Conservation (phyloP, 2,113 vertebrate species). For the Odocoileus virginianus region DNA sequence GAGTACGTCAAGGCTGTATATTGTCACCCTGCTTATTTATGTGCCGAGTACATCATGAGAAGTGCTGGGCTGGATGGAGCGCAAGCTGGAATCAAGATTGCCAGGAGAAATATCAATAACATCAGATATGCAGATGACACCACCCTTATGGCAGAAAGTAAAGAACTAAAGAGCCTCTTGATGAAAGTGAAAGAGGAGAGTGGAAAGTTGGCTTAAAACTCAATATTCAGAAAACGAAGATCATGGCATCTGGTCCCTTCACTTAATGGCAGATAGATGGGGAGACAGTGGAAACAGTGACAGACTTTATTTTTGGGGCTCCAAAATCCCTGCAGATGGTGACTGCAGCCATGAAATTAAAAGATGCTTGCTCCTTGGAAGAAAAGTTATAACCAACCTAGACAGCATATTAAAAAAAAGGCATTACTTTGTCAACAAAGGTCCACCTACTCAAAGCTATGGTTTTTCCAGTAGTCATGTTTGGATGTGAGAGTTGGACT, state of each 20-base stretch:
- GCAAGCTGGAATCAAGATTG: background rate
- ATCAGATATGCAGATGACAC: background rate
- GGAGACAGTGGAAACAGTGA: background rate
- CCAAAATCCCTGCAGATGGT: background rate
- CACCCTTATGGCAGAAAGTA: background rate
- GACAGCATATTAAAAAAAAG: background rate
- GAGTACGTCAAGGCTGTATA: background rate
- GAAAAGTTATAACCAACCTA: background rate
- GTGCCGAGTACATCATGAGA: background rate
- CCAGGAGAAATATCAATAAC: background rate
- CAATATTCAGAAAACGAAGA: background rate
- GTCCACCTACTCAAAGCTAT: background rate
- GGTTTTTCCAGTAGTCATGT: background rate
- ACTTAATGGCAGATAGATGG: background rate
- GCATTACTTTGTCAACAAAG: background rate
- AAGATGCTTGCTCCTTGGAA: background rate
- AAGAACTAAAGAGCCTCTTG: background rate
- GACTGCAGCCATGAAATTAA: background rate
- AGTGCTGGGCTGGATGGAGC: background rate
- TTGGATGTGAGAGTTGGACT: background rate
- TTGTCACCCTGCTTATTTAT: background rate
- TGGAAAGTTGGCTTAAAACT: background rate
- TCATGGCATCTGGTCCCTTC: background rate
- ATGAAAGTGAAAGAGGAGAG: background rate
- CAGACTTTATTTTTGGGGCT: background rate